A percentile compares a stretch with the other conserved stretches of the same genome.
These are phyloP conservation scores for Formica selysi DNA, from an alignment of 1,140 invertebrate species.

Conservation along the genomic window DNA sequence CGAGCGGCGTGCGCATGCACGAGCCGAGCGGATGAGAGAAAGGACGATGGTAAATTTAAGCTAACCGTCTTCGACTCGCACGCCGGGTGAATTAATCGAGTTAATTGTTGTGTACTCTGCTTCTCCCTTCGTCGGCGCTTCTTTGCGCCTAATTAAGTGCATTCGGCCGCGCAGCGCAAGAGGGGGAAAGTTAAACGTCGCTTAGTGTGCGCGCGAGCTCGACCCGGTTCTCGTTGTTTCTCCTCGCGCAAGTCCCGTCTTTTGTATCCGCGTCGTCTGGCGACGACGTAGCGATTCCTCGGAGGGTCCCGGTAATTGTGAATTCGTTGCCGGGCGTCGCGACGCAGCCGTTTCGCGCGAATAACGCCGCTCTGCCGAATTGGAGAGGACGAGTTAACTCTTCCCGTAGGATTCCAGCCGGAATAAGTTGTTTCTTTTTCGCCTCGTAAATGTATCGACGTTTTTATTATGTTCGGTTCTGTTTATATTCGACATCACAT, in stretches of 20 bases:
- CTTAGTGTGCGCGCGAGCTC: slow-evolving; percentile 52
- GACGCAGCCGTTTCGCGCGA: slow-evolving; percentile 53
- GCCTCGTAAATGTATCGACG: not conserved
- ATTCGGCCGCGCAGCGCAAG: slow-evolving; percentile 46
- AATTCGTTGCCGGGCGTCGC: slow-evolving; percentile 56
- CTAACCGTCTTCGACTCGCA: slow-evolving; percentile 72
- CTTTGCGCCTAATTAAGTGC: slow-evolving; percentile 75
- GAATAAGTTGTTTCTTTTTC: slow-evolving; percentile 30
- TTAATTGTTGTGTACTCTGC: slow-evolving; percentile 74
- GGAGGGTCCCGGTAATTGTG: slow-evolving; percentile 51
- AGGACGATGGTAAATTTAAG: slow-evolving; percentile 67
- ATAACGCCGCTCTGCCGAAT: slow-evolving; percentile 44
- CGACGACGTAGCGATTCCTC: slow-evolving; percentile 61
- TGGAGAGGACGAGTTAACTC: slow-evolving; percentile 52
- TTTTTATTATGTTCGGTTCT: slow-evolving; percentile 8
- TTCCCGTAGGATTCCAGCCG: slow-evolving; percentile 10
- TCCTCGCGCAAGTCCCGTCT: slow-evolving; percentile 51
- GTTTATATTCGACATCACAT: not conserved
- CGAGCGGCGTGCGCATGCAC: slow-evolving; percentile 28
- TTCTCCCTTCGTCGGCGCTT: slow-evolving; percentile 60
- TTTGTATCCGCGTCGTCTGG: slow-evolving; percentile 58
- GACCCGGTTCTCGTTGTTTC: slow-evolving; percentile 24
- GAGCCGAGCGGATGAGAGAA: slow-evolving; percentile 1
- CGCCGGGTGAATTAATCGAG: slow-evolving; percentile 75
- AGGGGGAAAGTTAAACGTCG: slow-evolving; percentile 67